Evolutionary conservation across 2,113 vertebrate species (phyloP), one percentile per base, ranked within the genome.

Genomic region (Sapajus apella): DNA sequence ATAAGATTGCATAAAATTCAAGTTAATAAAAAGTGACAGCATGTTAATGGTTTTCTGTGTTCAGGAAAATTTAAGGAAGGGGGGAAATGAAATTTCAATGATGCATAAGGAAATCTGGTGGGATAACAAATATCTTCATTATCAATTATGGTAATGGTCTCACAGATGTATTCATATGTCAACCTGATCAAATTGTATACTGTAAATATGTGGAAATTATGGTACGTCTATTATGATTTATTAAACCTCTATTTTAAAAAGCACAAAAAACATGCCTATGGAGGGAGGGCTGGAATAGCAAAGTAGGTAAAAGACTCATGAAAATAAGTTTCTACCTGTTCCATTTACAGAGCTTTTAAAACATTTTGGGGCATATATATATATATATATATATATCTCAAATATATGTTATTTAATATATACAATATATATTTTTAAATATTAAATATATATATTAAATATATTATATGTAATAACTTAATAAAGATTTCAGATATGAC

Each of bases 51-150:
- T 64, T 85, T 5, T 20, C 20, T 76, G 2, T 68, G 1, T 35
- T 18, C 2, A 32, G 1, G 3, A 2, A 32, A 58, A 13, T 12
- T 2, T 58, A 70, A 11, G 30, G 56, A 50, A 4, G 12, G 20
- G 23, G 18, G 3, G 4, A 18, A 16, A n/a, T 9, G 1, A 13
- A 25, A 58, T 68, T 89, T 52, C 13, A 43, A 25, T 45, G 56
- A 55, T 5, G 64, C 20, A 11, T 79, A 13, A 35, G n/a, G 7
- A 47, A 93, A 91, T 81, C 79, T 10, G 11, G 25, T 10, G 8
- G 4, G 1, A 43, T 27, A 47, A 37, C 3, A 25, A 7, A 64
- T 66, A 18, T 52, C 85, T 40, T 81, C 12, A n/a, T 95, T 84
- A 89, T 13, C 4, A 37, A 27, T 91, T 81, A 87, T 45, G 27